A percentile compares a stretch with the other conserved stretches of the same genome.
These are phyloP conservation scores for Spheniscus mendiculus DNA, from an alignment of 2,113 vertebrate species.

Conservation along the genomic window DNA sequence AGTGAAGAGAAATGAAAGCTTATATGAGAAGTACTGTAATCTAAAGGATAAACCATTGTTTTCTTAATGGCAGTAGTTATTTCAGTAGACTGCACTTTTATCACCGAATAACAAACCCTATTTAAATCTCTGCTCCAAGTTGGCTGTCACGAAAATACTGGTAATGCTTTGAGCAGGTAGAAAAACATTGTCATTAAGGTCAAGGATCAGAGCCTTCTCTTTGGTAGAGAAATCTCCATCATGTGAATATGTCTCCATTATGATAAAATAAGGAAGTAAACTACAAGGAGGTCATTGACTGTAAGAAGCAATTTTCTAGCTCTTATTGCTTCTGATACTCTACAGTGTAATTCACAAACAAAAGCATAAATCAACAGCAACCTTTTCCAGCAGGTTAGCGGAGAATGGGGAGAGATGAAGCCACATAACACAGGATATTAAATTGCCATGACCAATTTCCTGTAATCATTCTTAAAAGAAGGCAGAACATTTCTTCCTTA, in stretches of 20 bases:
- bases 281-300: conserved; percentile 52
- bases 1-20: neutral
- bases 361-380: conserved; percentile 56
- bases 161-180: conserved; percentile 8
- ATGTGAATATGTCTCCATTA: conserved; percentile 51
- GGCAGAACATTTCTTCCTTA: conserved; percentile 11
- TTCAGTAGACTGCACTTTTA: conserved; percentile 21
- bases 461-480: conserved; percentile 49
- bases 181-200: conserved; percentile 44
- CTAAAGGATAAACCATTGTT: conserved; percentile 24
- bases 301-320: conserved; percentile 56
- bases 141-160: neutral
- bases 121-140: neutral
- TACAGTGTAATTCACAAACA: conserved; percentile 53
- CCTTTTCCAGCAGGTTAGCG: conserved; percentile 32
- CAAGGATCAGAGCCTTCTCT: conserved; percentile 36
- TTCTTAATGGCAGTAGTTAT: conserved; percentile 17
- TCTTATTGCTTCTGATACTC: conserved; percentile 49
- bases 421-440: conserved; percentile 25
- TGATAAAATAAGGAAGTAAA: conserved; percentile 60
- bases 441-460: conserved; percentile 40
- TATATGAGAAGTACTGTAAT: neutral
- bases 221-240: conserved; percentile 34
- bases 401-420: conserved; percentile 30
- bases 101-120: neutral